phyloP scores from a whole-genome alignment of 2,113 vertebrate genomes.

The Halichoerus grypus region DNA sequence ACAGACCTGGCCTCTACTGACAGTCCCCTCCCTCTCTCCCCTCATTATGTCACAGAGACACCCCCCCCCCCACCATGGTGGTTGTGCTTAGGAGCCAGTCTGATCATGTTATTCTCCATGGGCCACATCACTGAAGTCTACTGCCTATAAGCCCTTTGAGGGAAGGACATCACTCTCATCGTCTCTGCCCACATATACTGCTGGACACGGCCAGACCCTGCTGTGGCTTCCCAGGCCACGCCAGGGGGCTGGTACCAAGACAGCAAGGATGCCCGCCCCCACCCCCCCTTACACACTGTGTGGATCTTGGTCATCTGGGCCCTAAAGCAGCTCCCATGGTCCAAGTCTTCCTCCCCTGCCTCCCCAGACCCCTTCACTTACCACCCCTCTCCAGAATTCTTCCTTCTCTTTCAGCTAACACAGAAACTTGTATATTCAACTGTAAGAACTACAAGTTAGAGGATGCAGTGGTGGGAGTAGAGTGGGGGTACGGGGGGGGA shows the following conservation, averaged over 20 bases:
- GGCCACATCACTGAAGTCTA: not conserved
- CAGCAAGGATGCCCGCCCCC: rapidly evolving
- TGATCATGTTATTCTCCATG: not conserved
- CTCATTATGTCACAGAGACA: not conserved
- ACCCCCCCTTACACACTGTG: no score
- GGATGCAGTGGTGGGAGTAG: rapidly evolving
- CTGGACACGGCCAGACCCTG: not conserved
- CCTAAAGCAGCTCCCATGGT: not conserved
- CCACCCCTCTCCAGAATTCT: not conserved
- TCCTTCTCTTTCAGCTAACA: not conserved
- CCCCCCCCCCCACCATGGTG: not conserved
- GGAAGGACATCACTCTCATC: not conserved
- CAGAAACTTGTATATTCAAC: not conserved
- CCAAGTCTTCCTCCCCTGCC: not conserved
- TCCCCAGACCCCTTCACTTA: not conserved
- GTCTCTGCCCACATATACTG: rapidly evolving
- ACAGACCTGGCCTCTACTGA: not conserved
- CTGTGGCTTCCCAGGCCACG: not conserved
- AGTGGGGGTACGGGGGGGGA: rapidly evolving
- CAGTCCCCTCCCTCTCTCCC: not conserved
- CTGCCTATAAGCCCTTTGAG: not conserved
- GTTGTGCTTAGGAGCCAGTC: not conserved
- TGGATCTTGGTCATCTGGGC: not conserved
- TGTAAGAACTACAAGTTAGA: not conserved
- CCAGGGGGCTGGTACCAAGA: not conserved